phyloP scores from a whole-genome alignment of 2,888 invertebrate species.

The Teinopalpus imperialis region DNA sequence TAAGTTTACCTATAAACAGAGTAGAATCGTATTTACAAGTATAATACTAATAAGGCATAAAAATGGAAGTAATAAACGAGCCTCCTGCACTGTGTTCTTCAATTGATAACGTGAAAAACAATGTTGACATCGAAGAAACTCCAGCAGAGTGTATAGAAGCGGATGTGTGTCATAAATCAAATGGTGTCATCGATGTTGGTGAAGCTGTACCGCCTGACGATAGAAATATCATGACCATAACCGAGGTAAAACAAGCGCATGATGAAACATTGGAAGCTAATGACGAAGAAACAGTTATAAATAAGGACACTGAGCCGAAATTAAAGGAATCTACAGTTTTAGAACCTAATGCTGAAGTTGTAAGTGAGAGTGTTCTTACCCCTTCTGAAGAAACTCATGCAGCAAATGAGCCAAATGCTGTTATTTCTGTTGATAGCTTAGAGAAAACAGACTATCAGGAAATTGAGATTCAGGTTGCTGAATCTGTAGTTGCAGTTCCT shows the following conservation, averaged over 20 bases:
- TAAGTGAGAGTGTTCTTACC: slow-evolving; percentile 7
- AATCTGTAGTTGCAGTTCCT: slow-evolving; percentile 31
- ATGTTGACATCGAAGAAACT: slow-evolving; percentile 38
- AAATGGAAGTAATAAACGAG: slow-evolving; percentile 52
- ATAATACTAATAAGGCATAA: slow-evolving; percentile 21
- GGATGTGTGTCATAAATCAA: slow-evolving; percentile 61
- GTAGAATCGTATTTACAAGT: slow-evolving; percentile 23
- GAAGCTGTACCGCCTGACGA: slow-evolving; percentile 6
- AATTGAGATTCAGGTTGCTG: slow-evolving; percentile 31
- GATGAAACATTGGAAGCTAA: slow-evolving; percentile 10
- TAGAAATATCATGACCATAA: slow-evolving; percentile 11
- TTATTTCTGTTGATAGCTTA: slow-evolving; percentile 31
- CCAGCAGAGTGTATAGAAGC: slow-evolving; percentile 39
- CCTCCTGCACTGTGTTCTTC: slow-evolving; percentile 40
- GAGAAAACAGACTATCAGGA: slow-evolving; percentile 29
- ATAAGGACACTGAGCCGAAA: not conserved
- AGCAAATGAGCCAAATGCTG: slow-evolving; percentile 25
- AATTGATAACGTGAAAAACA: slow-evolving; percentile 46
- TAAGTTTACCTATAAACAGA: slow-evolving; percentile 32
- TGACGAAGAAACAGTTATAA: slow-evolving; percentile 3
- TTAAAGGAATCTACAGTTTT: not conserved
- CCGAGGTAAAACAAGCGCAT: slow-evolving; percentile 4
- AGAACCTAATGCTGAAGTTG: slow-evolving; percentile 31
- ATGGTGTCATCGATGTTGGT: slow-evolving; percentile 53
- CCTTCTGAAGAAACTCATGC: slow-evolving; percentile 20